Conservation (phyloP, 2,888 invertebrate species). For the Tiphia femorata region DNA sequence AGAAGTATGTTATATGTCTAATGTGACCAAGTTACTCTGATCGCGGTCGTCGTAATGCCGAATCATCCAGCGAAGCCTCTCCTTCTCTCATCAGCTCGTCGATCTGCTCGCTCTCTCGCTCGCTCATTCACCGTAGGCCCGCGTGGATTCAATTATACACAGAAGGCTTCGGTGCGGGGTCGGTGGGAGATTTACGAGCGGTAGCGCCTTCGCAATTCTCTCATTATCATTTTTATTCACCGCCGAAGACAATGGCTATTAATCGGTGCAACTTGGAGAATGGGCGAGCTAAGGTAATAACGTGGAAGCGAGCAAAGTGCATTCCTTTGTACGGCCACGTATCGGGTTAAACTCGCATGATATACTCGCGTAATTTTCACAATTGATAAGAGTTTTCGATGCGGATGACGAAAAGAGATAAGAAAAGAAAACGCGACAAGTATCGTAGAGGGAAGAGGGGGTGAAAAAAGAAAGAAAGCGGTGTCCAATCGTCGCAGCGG, state of each 20-base stretch:
- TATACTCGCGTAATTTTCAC: too few relatives aligned
- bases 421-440: slow-evolving; percentile 1
- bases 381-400: too few relatives aligned
- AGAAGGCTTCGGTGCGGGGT: too few relatives aligned
- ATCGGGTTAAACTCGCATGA: too few relatives aligned
- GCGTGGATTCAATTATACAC: too few relatives aligned
- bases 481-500: too few relatives aligned
- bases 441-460: neutral
- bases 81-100: neutral
- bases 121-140: too few relatives aligned
- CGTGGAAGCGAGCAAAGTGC: too few relatives aligned
- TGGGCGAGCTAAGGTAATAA: too few relatives aligned
- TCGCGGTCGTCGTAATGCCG: slow-evolving; percentile 3
- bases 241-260: too few relatives aligned
- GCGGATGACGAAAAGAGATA: neutral
- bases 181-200: slow-evolving; percentile 10
- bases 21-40: slow-evolving; percentile 9
- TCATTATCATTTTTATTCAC: slow-evolving; percentile 25
- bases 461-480: slow-evolving; percentile 4
- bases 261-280: too few relatives aligned
- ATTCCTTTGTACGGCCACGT: too few relatives aligned
- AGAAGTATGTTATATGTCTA: slow-evolving; percentile 19
- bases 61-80: slow-evolving; percentile 4
- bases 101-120: neutral
- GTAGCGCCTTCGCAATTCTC: slow-evolving; percentile 6